Evolutionary conservation across 2,888 invertebrate genomes (phyloP).

Genomic region (Caenorhabditis angaria): DNA sequence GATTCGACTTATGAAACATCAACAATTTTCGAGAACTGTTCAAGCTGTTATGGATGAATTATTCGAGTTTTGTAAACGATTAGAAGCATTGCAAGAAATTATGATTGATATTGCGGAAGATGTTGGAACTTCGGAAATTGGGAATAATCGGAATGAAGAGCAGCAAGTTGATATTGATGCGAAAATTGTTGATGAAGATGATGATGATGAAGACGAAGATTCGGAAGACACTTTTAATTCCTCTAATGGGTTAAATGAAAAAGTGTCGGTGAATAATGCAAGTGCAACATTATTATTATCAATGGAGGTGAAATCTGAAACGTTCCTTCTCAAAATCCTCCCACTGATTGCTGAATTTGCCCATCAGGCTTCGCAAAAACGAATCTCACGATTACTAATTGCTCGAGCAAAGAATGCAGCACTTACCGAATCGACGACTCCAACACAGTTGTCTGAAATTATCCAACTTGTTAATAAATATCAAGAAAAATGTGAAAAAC

Average conservation of each 20-base stretch:
- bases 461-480: slow-evolving; percentile 33
- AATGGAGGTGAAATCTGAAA: slow-evolving; percentile 35
- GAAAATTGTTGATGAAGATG: slow-evolving; percentile 20
- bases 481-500: slow-evolving; percentile 28
- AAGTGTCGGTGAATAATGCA: slow-evolving; percentile 20
- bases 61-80: slow-evolving; percentile 80
- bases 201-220: slow-evolving; percentile 13
- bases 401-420: slow-evolving; percentile 54
- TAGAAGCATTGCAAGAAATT: slow-evolving; percentile 72
- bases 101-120: slow-evolving; percentile 47
- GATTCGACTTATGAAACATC: slow-evolving; percentile 78
- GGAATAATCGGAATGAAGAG: slow-evolving; percentile 23
- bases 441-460: slow-evolving; percentile 39
- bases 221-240: slow-evolving; percentile 10
- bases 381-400: slow-evolving; percentile 81
- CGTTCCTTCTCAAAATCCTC: slow-evolving; percentile 29
- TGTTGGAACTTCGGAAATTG: slow-evolving; percentile 15
- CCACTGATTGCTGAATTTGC: slow-evolving; percentile 78
- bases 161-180: slow-evolving; percentile 7
- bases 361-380: slow-evolving; percentile 88
- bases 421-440: slow-evolving; percentile 34
- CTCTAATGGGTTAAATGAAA: not conserved
- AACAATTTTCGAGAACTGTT: slow-evolving; percentile 81
- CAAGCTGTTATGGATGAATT: slow-evolving; percentile 79
- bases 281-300: slow-evolving; percentile 36